phyloP scores from a whole-genome alignment of 2,888 invertebrate species.

The Euzophera pinguis region DNA sequence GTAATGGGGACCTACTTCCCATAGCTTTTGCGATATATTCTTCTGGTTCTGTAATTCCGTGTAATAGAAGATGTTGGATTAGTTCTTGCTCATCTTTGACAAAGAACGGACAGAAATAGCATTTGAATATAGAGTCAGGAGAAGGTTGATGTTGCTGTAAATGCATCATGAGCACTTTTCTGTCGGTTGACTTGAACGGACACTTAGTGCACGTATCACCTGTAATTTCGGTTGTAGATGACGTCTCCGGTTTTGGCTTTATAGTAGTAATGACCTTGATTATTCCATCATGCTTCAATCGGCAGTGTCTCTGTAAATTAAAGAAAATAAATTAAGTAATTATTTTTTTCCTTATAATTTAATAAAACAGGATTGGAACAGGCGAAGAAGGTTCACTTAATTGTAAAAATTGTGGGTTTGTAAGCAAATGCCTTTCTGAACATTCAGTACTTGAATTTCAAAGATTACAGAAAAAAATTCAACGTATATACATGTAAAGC shows the following conservation, averaged over 20 bases:
- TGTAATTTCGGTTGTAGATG: conserved; percentile 46
- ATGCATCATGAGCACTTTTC: conserved; percentile 81
- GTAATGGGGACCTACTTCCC: conserved; percentile 54
- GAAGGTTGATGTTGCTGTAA: conserved; percentile 85
- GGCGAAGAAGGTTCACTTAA: conserved; percentile 83
- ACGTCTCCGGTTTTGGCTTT: conserved; percentile 66
- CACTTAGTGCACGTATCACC: conserved; percentile 83
- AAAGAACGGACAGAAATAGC: conserved; percentile 89
- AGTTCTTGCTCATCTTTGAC: conserved; percentile 85
- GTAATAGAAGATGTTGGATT: conserved; percentile 83
- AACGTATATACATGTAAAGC: too few relatives aligned
- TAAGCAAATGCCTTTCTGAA: conserved; percentile 90
- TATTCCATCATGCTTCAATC: conserved; percentile 87
- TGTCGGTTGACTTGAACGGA: conserved; percentile 83
- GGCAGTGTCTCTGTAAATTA: conserved; percentile 84
- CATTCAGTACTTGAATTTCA: conserved; percentile 89
- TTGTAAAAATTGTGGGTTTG: conserved; percentile 86
- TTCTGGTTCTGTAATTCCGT: conserved; percentile 81
- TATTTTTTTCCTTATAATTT: too few relatives aligned
- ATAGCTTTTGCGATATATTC: conserved; percentile 74
- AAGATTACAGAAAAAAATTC: too few relatives aligned
- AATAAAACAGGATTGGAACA: too few relatives aligned
- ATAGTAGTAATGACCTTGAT: conserved; percentile 82
- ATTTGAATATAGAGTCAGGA: conserved; percentile 86
- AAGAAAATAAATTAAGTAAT: not conserved